Evolutionary conservation across 2,113 vertebrate genomes (phyloP), one percentile per base, ranked within the genome.

Genomic region (Uria lomvia): DNA sequence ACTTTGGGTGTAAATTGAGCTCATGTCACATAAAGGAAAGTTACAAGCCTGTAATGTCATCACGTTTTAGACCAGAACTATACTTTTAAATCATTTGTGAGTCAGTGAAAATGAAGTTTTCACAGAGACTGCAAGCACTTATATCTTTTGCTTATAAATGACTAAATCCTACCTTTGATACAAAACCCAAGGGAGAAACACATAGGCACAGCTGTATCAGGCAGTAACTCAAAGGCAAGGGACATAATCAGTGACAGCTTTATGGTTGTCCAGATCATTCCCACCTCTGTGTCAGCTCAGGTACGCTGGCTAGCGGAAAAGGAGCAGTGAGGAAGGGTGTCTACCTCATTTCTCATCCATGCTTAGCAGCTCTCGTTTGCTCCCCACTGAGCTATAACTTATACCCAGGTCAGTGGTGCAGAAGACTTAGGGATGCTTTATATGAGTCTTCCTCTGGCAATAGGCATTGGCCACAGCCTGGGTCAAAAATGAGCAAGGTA

Each of bases 401-500:
- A 59, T 0, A 91, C 22, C 20, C 40, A 82, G n/a, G 49, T 23
- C 19, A 74, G 45, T 8, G 9, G 16, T 55, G 24, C 30, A 49
- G 40, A 68, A 68, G 30, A 23, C 30, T 58, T 50, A 3, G 13
- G 43, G 32, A 34, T 77, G 36, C 36, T 75, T 49, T 50, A 45
- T 45, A 11, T 0, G 8, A 23, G 43, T 50, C 53, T 78, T 81
- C 55, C 26, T 49, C 40, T 47, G 13, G 56, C 45, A 80, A 29
- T 0, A 60, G 43, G 17, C 10, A 72, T 8, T 0, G 0, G 26
- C 72, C 40, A 53, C 40, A 85, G 9, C 19, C 50, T 49, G 65
- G 18, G 58, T 68, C 36, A 92, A 83, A 86, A 87, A 29, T 20
- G 12, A 92, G 24, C 52, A 52, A 38, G 49, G 36, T 53, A 19